Base-by-base conservation (phyloP, 92 coral and sea anemone genomes). In the Nematostella vectensis region DNA sequence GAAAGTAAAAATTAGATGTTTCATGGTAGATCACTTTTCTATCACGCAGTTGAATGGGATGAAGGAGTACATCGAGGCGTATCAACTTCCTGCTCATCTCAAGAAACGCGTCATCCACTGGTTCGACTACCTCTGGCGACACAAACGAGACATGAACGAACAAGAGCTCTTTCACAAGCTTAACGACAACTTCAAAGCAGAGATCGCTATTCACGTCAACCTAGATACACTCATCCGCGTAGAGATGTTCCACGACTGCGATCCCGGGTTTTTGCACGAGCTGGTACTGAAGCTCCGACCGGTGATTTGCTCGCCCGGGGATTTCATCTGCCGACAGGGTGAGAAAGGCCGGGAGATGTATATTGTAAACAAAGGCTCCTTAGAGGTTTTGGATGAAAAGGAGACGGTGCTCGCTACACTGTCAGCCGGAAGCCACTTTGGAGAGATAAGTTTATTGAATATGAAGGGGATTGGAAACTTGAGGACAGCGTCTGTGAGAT, bases 281-380 rank as follows among this genome's bases (percentile, higher is more conserved):
- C 69, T 91, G 2, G 96, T 82, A 11, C 37, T 87, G 26, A 82
- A 83, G 55, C 61, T 89, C 13, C 63, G 65, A 44, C 88, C 95
- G 9, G 68, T 76, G 72, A 72, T 86, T 9, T 85, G 97, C 55
- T 89, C 95, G 0, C 97, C 97, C 2, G 97, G 81, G 8, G 97
- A 89, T 48, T 72, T 64, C 37, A 84, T 89, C 39, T 89, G 97
- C 57, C 71, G 83, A 25, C 80, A 89, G 62, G 95, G 85, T 27
- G 97, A 89, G 45, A 80, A 82, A 10, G 97, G 97, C n/a, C 63
- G 79, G 28, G 97, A 85, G 63, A 89, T 89, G 97, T 89, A 81
- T 55, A 85, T 89, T 29, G 89, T 89, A 33, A 89, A 89, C 62
- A 82, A 89, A 55, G 97, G 97, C 1, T 66, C 59, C 49, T 76